These are phyloP conservation scores for Taurulus bubalis DNA, from an alignment of 2,113 vertebrate species.

Conservation along the genomic window DNA sequence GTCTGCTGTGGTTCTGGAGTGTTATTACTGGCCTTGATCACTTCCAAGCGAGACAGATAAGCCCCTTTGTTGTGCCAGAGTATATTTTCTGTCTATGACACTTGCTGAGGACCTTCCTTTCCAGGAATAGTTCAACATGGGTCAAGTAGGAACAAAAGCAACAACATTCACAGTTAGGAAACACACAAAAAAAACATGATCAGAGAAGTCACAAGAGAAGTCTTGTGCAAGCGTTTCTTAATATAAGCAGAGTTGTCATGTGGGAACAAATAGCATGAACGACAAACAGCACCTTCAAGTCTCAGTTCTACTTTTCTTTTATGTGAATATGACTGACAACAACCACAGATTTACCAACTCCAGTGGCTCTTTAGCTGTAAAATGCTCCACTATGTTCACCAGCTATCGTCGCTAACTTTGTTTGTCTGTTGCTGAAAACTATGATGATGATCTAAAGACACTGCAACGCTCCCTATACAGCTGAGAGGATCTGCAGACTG, in stretches of 20 bases:
- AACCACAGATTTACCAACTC: not conserved
- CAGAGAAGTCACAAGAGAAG: constrained; percentile 13
- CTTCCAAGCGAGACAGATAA: constrained; percentile 21
- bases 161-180: not conserved
- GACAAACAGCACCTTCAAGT: not conserved
- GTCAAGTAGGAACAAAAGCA: constrained; percentile 2
- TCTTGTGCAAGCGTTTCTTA: constrained; percentile 12
- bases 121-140: constrained; percentile 11
- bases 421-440: not conserved
- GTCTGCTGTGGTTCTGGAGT: constrained; percentile 2
- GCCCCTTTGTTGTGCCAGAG: constrained; percentile 2
- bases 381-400: not conserved
- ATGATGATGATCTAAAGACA: not conserved
- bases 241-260: constrained; percentile 14
- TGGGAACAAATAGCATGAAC: not conserved
- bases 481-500: not conserved
- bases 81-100: constrained; percentile 19
- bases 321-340: not conserved
- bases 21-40: constrained; percentile 9
- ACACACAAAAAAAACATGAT: not conserved
- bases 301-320: not conserved
- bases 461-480: not conserved
- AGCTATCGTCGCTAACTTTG: not conserved
- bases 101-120: constrained; percentile 16
- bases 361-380: not conserved